Percentiles rank a stretch among this genome's conserved stretches.
Conservation (phyloP, 2,888 invertebrate species). For the Lycocerus yunnanus region DNA sequence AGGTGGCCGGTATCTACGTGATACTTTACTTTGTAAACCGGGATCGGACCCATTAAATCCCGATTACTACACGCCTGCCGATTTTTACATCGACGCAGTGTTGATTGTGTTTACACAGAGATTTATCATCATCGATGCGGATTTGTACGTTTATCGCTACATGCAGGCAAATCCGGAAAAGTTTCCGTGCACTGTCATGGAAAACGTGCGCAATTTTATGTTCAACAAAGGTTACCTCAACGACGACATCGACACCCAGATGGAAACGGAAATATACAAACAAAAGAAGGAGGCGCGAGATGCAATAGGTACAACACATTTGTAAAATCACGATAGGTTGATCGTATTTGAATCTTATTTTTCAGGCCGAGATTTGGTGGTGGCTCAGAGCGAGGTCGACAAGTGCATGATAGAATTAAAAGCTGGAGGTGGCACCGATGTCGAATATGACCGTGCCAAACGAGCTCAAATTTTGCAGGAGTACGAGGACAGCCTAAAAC, state of each 20-base stretch:
- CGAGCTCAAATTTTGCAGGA: conserved; percentile 43
- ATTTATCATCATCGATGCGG: conserved; percentile 77
- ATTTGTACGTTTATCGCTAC: conserved; percentile 78
- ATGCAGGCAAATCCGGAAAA: conserved; percentile 73
- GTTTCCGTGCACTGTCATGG: conserved; percentile 69
- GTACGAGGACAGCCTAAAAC: conserved; percentile 48
- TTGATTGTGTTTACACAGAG: conserved; percentile 75
- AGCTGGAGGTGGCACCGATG: conserved; percentile 37
- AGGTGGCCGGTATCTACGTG: conserved; percentile 76
- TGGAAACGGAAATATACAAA: conserved; percentile 46
- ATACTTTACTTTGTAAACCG: conserved; percentile 70
- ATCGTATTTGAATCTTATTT: neutral
- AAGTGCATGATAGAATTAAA: conserved; percentile 46
- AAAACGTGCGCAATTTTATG: conserved; percentile 72
- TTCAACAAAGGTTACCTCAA: conserved; percentile 66
- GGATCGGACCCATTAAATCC: conserved; percentile 72
- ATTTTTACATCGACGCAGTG: conserved; percentile 77
- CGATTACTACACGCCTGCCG: conserved; percentile 75
- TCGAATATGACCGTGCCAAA: conserved; percentile 38
- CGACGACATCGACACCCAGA: conserved; percentile 59
- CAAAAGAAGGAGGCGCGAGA: conserved; percentile 47
- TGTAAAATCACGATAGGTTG: neutral
- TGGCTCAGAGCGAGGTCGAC: conserved; percentile 45
- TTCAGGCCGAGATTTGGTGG: conserved; percentile 26
- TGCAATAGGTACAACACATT: conserved; percentile 37